phyloP scores from a whole-genome alignment of 1,140 invertebrate genomes.

The Brachionus asplanchnoidis region DNA sequence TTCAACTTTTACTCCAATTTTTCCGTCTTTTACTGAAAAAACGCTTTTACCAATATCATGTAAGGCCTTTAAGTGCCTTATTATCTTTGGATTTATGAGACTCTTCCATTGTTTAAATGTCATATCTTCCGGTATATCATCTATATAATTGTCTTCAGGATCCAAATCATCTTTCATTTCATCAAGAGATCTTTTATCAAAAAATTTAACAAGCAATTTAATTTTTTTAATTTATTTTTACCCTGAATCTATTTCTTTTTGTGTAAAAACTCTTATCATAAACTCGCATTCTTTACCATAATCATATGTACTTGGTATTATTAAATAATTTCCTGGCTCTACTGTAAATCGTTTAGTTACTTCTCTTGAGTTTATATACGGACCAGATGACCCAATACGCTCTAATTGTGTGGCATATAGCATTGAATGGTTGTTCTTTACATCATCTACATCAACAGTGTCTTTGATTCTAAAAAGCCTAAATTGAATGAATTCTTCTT shows the following conservation, averaged over 20 bases:
- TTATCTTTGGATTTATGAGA: conserved; percentile 21
- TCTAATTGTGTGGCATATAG: conserved; percentile 32
- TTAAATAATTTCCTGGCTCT: conserved; percentile 61
- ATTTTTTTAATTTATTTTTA: neutral
- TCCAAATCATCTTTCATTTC: conserved; percentile 3
- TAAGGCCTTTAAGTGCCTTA: neutral
- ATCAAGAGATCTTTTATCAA: neutral
- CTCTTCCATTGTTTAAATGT: conserved; percentile 36
- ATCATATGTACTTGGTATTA: conserved; percentile 65
- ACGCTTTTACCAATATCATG: neutral
- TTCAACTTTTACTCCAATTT: neutral
- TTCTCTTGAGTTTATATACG: conserved; percentile 54
- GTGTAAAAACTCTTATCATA: conserved; percentile 62
- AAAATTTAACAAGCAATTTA: neutral
- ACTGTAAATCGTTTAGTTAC: conserved; percentile 53
- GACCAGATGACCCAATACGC: conserved; percentile 47
- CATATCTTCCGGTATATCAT: conserved; percentile 33
- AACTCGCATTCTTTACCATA: conserved; percentile 62
- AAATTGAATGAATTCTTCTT: conserved; percentile 42
- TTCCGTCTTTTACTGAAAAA: neutral
- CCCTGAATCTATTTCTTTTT: conserved; percentile 41
- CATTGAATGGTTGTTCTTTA: neutral
- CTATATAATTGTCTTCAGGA: conserved; percentile 1
- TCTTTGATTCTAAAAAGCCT: conserved; percentile 28
- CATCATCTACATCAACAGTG: neutral